Evolutionary conservation across 2,797 vertebrate genomes (phyloP).

Genomic region (Poeciliopsis infans): DNA sequence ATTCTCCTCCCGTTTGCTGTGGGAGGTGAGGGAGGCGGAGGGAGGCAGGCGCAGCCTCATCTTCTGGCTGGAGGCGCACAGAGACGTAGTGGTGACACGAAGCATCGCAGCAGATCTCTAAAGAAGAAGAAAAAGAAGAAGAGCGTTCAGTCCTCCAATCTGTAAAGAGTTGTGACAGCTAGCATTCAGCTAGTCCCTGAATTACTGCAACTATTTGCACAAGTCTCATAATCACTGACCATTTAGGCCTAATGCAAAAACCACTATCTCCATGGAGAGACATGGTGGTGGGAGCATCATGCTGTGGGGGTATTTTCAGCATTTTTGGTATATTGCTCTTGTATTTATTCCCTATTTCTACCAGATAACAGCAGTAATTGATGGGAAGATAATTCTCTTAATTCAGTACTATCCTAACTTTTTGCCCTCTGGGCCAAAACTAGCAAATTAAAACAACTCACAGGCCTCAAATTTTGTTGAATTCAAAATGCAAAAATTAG

Average conservation of each 20-base stretch:
- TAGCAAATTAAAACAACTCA: no score
- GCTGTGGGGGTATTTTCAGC: background rate
- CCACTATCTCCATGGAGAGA: background rate
- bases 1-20: constrained; percentile 78
- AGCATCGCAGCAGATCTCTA: constrained; percentile 58
- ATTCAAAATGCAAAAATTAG: no score
- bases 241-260: background rate
- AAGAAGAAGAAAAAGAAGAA: background rate
- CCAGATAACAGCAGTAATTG: background rate
- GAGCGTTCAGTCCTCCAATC: background rate
- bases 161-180: background rate
- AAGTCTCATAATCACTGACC: background rate
- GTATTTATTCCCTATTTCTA: background rate
- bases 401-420: no score
- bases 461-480: no score
- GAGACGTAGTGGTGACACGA: constrained; percentile 56
- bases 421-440: no score
- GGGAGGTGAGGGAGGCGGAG: constrained; percentile 17
- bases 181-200: background rate
- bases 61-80: constrained; percentile 58
- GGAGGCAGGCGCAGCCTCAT: constrained; percentile 44
- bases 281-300: background rate
- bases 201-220: background rate
- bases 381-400: background rate
- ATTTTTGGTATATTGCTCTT: background rate